Evolutionary conservation across 2,888 invertebrate species (phyloP).

Genomic region (Aphidoletes aphidimyza): DNA sequence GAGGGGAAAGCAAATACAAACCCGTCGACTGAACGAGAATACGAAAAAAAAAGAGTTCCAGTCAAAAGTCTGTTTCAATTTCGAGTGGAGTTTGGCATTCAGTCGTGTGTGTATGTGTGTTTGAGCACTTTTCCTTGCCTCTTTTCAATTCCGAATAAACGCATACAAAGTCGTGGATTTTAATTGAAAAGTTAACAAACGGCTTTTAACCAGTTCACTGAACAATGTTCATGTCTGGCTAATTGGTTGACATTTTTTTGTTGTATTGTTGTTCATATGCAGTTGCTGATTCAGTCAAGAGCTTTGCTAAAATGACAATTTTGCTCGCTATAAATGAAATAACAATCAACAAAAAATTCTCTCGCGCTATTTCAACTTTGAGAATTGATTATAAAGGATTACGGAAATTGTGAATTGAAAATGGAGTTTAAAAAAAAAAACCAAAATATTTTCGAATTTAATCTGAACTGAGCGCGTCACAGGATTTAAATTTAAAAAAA

Average conservation of each 20-base stretch:
- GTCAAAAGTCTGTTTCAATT: neutral
- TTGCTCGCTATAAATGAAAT: too few relatives aligned
- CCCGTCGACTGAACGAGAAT: neutral
- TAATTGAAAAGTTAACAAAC: slow-evolving; percentile 51
- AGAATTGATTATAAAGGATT: slow-evolving; percentile 18
- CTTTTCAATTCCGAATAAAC: neutral
- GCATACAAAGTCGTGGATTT: neutral
- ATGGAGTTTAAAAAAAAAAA: neutral
- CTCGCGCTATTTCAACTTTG: neutral
- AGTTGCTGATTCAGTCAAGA: neutral
- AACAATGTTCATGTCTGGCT: slow-evolving; percentile 50
- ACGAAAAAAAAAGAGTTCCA: neutral
- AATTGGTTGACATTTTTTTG: slow-evolving; percentile 50
- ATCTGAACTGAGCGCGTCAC: neutral
- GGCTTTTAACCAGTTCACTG: slow-evolving; percentile 47
- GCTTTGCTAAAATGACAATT: neutral
- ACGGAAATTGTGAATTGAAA: neutral
- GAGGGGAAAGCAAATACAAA: neutral
- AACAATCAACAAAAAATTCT: too few relatives aligned
- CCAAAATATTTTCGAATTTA: neutral
- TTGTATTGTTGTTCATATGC: neutral
- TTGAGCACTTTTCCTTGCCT: slow-evolving; percentile 11
- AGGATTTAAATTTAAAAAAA: neutral
- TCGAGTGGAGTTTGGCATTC: neutral
- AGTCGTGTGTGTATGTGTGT: neutral